Base-by-base conservation (phyloP, 2,113 vertebrate genomes). In the Glareola pratincola region DNA sequence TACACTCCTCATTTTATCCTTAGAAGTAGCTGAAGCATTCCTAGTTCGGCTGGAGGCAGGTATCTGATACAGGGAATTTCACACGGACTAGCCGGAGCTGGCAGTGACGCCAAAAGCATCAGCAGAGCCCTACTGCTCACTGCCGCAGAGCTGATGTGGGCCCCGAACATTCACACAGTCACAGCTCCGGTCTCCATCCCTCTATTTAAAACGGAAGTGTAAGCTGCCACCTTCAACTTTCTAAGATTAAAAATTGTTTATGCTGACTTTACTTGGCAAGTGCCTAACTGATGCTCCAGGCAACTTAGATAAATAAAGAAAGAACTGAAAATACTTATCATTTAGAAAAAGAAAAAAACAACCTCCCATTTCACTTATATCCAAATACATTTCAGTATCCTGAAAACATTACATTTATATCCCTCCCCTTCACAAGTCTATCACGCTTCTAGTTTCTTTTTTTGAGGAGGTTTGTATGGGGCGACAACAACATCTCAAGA, bases 161-260 rank as follows among this genome's bases (percentile, higher is more conserved):
- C 16, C 57, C 54, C 4, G 0, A 20, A n/a, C 1, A 0, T 43
- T 34, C 20, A 34, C n/a, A 10, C 34, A 45, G 14, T 37, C 22
- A 15, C 53, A 39, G 5, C 36, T 47, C 41, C 48, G 45, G 68
- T 30, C 37, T 56, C 36, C 18, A 39, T 8, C 34, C 21, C 47
- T n/a, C 27, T 13, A 15, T 20, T 30, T 50, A 27, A 68, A 67
- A 50, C 6, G 22, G 62, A 14, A 80, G n/a, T 1, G 2, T 19
- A 64, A 63, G 12, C 21, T 62, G 68, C 12, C 10, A 29, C 34
- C 39, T 71, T 50, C 30, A 26, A 17, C 37, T n/a, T 22, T 4
- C 3, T 32, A n/a, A 51, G 34, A 51, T 24, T 15, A 82, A 34
- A 59, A 32, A n/a, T 5, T 23, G 20, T 7, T 56, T 76, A 16